Evolutionary conservation across 23 tunicate genomes (phyloP).

Genomic region (Botrylloides violaceus): DNA sequence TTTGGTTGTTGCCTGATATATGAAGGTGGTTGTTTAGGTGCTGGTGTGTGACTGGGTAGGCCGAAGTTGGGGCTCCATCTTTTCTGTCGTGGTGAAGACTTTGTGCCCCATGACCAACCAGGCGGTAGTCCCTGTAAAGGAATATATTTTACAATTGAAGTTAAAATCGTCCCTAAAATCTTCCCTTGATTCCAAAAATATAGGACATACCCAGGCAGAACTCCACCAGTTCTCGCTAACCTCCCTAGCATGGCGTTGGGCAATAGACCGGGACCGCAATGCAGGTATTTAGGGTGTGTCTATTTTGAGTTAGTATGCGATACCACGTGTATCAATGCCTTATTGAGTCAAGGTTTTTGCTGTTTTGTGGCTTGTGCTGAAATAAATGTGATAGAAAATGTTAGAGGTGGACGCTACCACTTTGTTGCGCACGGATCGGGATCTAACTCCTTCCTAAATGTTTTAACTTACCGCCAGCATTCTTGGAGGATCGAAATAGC

Average conservation of each 20-base stretch:
- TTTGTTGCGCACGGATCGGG: neutral
- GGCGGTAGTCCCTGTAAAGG: constrained; percentile 58
- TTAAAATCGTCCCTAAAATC: too few species aligned
- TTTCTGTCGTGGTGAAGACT: constrained; percentile 17
- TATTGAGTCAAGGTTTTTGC: too few species aligned
- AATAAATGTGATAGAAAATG: neutral
- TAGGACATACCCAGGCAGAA: too few species aligned
- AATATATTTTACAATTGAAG: neutral
- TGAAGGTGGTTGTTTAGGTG: neutral
- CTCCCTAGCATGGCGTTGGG: too few species aligned
- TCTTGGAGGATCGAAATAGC: constrained; percentile 67
- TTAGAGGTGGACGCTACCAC: neutral
- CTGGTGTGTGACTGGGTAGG: neutral
- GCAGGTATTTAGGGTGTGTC: too few species aligned
- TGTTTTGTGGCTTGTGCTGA: too few species aligned
- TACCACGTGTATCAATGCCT: too few species aligned
- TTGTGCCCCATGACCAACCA: constrained; percentile 87
- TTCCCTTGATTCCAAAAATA: too few species aligned
- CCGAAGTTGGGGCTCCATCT: constrained; percentile 16
- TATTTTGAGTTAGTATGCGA: too few species aligned
- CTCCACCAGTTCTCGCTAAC: too few species aligned
- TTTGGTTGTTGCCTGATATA: constrained; percentile 21
- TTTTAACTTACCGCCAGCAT: constrained; percentile 23
- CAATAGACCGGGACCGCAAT: too few species aligned
- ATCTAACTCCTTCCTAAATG: neutral